Evolutionary conservation across 2,797 vertebrate species (phyloP).

Genomic region (Perodicticus potto): DNA sequence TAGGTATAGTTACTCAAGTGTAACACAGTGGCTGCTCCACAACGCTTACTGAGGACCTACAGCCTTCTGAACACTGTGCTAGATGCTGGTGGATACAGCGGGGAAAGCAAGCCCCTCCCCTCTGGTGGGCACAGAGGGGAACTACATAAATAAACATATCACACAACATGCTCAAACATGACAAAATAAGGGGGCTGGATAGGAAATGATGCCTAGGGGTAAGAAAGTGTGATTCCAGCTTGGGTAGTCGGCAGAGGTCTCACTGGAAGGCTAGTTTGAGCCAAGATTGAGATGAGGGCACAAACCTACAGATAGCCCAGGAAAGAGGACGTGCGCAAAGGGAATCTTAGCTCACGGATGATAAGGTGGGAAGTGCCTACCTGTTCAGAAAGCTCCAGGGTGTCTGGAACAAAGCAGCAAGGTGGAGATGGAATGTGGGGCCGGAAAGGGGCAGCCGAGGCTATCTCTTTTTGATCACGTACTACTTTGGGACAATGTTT

Average conservation of each 20-base stretch:
- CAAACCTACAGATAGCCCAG: background rate
- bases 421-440: background rate
- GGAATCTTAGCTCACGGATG: no score
- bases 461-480: background rate
- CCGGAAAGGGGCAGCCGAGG: rapidly evolving
- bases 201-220: rapidly evolving
- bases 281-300: background rate
- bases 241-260: background rate
- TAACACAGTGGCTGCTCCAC: no score
- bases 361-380: no score
- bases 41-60: background rate
- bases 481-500: background rate
- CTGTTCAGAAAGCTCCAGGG: background rate
- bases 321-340: background rate
- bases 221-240: background rate
- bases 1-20: rapidly evolving
- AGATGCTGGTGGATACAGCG: background rate
- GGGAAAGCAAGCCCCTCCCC: background rate
- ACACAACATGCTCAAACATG: background rate
- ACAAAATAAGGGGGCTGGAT: background rate
- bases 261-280: background rate
- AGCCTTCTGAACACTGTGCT: background rate
- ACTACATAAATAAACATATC: background rate
- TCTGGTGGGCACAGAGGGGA: background rate
- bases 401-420: background rate